Percentiles rank a stretch among this genome's conserved stretches.
phyloP scores from a whole-genome alignment of 2,113 vertebrate genomes.

The Entomyzon cyanotis region DNA sequence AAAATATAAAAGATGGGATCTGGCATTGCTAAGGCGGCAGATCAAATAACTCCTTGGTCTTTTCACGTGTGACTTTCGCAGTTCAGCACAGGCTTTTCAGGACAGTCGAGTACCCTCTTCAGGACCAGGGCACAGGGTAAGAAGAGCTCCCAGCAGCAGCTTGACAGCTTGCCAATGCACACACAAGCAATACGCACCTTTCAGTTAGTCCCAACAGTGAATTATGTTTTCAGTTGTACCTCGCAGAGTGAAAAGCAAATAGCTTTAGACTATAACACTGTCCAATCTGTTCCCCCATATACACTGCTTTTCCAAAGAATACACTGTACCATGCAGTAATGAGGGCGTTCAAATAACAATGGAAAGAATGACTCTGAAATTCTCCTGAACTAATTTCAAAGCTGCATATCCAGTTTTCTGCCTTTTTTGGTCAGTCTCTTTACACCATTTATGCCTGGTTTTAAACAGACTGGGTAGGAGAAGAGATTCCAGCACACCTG shows the following conservation, averaged over 20 bases:
- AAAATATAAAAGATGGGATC: background rate
- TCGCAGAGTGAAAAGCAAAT: conserved; percentile 22
- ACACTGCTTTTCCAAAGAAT: conserved; percentile 59
- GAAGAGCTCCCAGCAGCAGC: background rate
- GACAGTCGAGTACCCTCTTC: background rate
- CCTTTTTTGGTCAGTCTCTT: conserved; percentile 61
- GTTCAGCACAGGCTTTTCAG: background rate
- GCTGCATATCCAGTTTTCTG: conserved; percentile 42
- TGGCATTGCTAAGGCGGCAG: background rate
- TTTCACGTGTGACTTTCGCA: background rate
- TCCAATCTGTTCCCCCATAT: conserved; percentile 36
- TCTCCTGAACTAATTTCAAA: conserved; percentile 16
- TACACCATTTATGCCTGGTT: conserved; percentile 34
- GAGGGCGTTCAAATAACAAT: conserved; percentile 40
- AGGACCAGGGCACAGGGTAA: background rate
- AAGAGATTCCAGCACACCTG: conserved; percentile 27
- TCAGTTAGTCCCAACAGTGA: background rate
- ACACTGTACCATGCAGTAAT: conserved; percentile 50
- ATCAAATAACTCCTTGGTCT: background rate
- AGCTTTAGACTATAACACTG: conserved; percentile 38
- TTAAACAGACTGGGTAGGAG: background rate
- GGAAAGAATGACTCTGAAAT: conserved; percentile 59
- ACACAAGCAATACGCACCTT: background rate
- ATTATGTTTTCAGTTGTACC: conserved; percentile 50
- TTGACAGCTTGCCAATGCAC: background rate